Evolutionary conservation across 2,113 vertebrate species (phyloP).

Genomic region (Carettochelys insculpta): DNA sequence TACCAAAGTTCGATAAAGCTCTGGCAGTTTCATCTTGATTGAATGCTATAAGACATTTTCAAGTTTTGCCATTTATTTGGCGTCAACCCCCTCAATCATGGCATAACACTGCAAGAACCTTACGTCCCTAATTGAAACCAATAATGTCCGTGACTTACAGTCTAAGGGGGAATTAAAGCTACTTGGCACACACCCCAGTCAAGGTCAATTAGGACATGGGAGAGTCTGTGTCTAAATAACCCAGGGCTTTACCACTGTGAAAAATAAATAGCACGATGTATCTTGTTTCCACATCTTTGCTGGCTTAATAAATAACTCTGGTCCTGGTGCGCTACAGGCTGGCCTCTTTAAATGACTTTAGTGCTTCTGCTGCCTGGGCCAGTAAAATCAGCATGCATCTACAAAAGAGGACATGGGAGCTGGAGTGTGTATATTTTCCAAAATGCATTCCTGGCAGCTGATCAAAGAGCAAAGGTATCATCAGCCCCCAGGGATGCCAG

Average conservation of each 20-base stretch:
- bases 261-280: conserved; percentile 73
- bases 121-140: background rate
- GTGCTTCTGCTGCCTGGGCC: conserved; percentile 7
- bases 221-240: conserved; percentile 67
- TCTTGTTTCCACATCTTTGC: conserved; percentile 69
- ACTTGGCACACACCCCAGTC: conserved; percentile 27
- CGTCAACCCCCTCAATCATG: background rate
- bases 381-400: background rate
- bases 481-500: background rate
- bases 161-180: conserved; percentile 43
- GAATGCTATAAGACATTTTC: background rate
- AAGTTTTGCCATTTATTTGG: background rate
- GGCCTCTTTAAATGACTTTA: conserved; percentile 69
- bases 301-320: conserved; percentile 66
- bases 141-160: conserved; percentile 48
- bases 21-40: fast-evolving
- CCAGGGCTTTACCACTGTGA: conserved; percentile 45
- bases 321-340: conserved; percentile 28
- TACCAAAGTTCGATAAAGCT: background rate
- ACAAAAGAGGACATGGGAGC: background rate
- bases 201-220: conserved; percentile 52
- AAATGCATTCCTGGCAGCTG: conserved; percentile 57
- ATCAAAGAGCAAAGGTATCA: conserved; percentile 45
- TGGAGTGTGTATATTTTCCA: background rate
- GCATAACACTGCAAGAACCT: conserved; percentile 33